Base-by-base conservation (phyloP, 2,797 vertebrate genomes). In the Microcaecilia unicolor region DNA sequence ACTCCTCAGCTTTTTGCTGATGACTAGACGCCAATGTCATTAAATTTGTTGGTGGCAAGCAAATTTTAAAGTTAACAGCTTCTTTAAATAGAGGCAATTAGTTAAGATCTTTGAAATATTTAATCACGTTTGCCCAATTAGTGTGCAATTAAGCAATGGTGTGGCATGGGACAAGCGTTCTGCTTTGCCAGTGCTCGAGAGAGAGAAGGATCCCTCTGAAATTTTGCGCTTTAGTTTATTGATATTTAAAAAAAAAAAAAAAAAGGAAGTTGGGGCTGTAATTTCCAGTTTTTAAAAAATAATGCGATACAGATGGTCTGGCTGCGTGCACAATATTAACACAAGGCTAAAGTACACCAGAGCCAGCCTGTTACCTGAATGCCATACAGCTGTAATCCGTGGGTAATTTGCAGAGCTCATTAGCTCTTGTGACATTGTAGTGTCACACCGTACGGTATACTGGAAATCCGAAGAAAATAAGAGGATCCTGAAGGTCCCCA, bases 101-200 rank as follows among this genome's bases (percentile, higher is more conserved):
- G 88, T 78, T 85, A 83, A 89, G 89, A 90, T 92, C 88, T 92
- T n/a, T 84, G 88, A 93, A 90, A 93, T 94, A 91, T 96, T 98
- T 95, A 96, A 97, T 98, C 93, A 97, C 90, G 92, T 90, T 85
- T 92, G 87, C 92, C 89, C 94, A 97, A 97, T 98, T 98, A 97
- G 92, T 85, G 77, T 60, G 77, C 83, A 85, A 85, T 85, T 85
- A 85, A 75, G 78, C 79, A 76, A 74, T 83, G 79, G 79, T 72
- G 75, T 85, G 80, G 81, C 49, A 28, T 81, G 80, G 83, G 83
- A 84, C 83, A 81, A 69, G 69, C 78, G 79, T 82, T 81, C 78
- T 79, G 78, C n/a, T n/a, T 74, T 78, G 74, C 77, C 55, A n/a
- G 47, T 55, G 70, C 78, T 75, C 65, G 74, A 74, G 77, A 54